A percentile compares a stretch with the other conserved stretches of the same genome.
These are phyloP conservation scores for Thomomys bottae DNA, from an alignment of 2,113 vertebrate species.

Conservation along the genomic window DNA sequence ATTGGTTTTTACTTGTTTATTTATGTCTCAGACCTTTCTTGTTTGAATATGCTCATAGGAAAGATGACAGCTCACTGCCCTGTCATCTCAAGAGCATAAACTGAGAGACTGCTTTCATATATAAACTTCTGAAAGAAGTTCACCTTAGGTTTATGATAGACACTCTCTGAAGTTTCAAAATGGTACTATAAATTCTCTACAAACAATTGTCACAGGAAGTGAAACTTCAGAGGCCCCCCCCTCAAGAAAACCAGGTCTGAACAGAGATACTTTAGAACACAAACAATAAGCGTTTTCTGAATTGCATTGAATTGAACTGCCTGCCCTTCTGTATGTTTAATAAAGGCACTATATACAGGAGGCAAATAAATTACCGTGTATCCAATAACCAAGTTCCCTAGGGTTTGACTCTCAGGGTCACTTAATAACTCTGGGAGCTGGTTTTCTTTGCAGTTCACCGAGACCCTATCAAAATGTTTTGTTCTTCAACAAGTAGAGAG, in stretches of 20 bases:
- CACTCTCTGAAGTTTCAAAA: neutral
- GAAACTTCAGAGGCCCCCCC: neutral
- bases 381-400: slow-evolving; percentile 31
- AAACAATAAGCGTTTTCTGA: neutral
- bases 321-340: slow-evolving; percentile 21
- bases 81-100: neutral
- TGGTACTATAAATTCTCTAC: slow-evolving; percentile 2
- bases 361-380: slow-evolving; percentile 32
- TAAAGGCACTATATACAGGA: neutral
- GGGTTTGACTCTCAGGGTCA: neutral
- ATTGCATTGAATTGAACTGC: neutral
- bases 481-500: slow-evolving; percentile 23
- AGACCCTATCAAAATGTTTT: slow-evolving; percentile 7
- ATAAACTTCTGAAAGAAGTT: slow-evolving; percentile 3
- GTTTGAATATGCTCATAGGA: slow-evolving; percentile 6
- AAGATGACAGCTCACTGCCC: slow-evolving; percentile 15
- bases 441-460: slow-evolving; percentile 22
- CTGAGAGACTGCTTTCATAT: neutral
- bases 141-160: neutral
- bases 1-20: neutral
- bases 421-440: slow-evolving; percentile 32
- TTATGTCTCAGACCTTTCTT: slow-evolving; percentile 11
- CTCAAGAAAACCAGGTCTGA: neutral
- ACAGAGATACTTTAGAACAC: neutral
- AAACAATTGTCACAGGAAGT: neutral